Evolutionary conservation across 2,888 invertebrate genomes (phyloP), one percentile per base, ranked within the genome.

Genomic region (Steinernema hermaphroditum): DNA sequence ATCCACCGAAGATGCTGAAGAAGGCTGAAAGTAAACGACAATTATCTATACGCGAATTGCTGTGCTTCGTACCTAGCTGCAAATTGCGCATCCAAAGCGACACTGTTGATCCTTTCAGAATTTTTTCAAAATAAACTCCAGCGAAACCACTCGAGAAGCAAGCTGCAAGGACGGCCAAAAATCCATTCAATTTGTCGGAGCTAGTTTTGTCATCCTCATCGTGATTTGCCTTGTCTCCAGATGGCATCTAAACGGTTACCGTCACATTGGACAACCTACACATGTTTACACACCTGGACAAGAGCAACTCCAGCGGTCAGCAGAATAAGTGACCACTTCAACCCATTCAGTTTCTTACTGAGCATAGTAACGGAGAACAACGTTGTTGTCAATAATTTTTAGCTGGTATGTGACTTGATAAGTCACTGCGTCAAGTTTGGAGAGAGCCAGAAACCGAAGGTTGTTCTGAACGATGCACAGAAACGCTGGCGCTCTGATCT

Each of bases 311-410:
- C 97, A 37, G 90, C 84, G 8, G 95, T 91, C 22, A 97, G 89
- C 8, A 94, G 87, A 0, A 93, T 87, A 57, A 97, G 88, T 0
- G 96, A 93, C 96, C 96, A 97, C 86, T 96, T 95, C 79, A 92
- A 91, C 71, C 89, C 89, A 29, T 91, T 89, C 8, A 97, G 88
- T 78, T 91, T 91, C 80, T 91, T 91, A 74, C 92, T 91, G 72
- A 97, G 89, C 82, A 97, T 93, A 6, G 93, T 87, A 0, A 97
- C 94, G 29, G 96, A 93, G 87, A 97, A 96, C 88, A 97, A 90
- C 24, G 97, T 97, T 12, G 97, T 97, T 16, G 97, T 97, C 19
- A 97, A 89, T n/a, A 81, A 97, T 93, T 89, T 97, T 97, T 78
- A 97, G 88, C 88, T 97, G 97, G 89, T 97, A 97, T 72, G 96